These are phyloP conservation scores for Pseudococcus jackbeardsleyi DNA, from an alignment of 2,888 invertebrate species.

Conservation along the genomic window DNA sequence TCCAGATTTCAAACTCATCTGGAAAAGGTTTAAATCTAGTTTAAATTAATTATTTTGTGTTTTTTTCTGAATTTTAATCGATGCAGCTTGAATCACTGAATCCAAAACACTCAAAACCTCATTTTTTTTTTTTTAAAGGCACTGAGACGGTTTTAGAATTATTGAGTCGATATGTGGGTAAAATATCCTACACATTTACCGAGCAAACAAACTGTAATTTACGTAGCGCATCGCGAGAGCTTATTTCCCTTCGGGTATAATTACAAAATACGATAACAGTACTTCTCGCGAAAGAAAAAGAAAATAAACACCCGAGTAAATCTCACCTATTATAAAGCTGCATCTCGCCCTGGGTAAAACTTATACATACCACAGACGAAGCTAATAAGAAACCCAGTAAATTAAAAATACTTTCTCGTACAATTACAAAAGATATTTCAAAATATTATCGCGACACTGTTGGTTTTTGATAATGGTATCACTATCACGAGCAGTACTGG, in stretches of 20 bases:
- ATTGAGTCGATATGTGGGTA: background rate
- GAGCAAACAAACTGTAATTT: constrained; percentile 15
- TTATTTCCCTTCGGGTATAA: constrained; percentile 42
- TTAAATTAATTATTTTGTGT: too few relatives aligned
- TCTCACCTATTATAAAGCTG: constrained; percentile 30
- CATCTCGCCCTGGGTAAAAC: background rate
- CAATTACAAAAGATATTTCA: background rate
- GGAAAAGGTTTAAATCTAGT: too few relatives aligned
- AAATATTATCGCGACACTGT: constrained; percentile 22
- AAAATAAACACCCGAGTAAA: constrained; percentile 24
- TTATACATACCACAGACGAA: background rate
- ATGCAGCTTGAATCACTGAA: too few relatives aligned
- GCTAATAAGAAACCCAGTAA: constrained; percentile 11
- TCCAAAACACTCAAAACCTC: too few relatives aligned
- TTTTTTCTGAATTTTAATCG: too few relatives aligned
- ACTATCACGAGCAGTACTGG: background rate
- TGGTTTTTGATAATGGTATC: background rate
- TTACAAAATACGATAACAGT: constrained; percentile 29
- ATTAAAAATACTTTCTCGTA: background rate
- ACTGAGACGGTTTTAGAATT: too few relatives aligned
- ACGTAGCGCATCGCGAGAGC: constrained; percentile 20
- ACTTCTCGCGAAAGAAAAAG: background rate
- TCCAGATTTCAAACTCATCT: too few relatives aligned
- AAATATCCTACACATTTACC: background rate
- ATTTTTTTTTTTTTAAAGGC: too few relatives aligned